Percentiles rank a stretch among this genome's conserved stretches.
phyloP scores from a whole-genome alignment of 2,888 invertebrate species.

The Steromphala cineraria region DNA sequence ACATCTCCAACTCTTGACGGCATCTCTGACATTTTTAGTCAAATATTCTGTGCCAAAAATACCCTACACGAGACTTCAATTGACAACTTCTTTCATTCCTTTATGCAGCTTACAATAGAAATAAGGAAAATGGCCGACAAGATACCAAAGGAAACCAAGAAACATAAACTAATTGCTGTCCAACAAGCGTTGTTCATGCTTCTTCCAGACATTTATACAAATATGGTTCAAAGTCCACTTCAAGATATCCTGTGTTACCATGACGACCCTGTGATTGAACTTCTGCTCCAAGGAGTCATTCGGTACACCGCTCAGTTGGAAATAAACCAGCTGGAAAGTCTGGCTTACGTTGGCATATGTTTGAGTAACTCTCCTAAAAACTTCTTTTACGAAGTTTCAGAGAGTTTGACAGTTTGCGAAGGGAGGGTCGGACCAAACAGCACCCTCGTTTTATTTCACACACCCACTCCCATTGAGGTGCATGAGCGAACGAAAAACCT shows the following conservation, averaged over 20 bases:
- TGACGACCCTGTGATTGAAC: background rate
- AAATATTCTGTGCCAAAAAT: constrained; percentile 54
- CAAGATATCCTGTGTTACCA: constrained; percentile 26
- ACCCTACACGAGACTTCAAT: constrained; percentile 46
- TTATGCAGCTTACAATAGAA: constrained; percentile 15
- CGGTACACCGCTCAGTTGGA: constrained; percentile 39
- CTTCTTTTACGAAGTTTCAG: constrained; percentile 22
- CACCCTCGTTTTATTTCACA: constrained; percentile 47
- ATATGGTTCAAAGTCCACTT: background rate
- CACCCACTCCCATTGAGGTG: constrained; percentile 46
- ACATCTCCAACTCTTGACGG: constrained; percentile 32
- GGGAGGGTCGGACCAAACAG: constrained; percentile 55
- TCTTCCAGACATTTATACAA: constrained; percentile 23
- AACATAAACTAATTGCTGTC: constrained; percentile 8
- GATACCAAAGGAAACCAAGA: background rate
- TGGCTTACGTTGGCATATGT: constrained; percentile 59
- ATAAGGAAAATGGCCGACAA: constrained; percentile 1
- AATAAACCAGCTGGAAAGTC: constrained; percentile 43
- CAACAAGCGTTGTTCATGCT: constrained; percentile 33
- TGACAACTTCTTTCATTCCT: constrained; percentile 36
- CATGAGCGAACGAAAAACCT: constrained; percentile 38
- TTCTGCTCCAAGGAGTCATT: constrained; percentile 30
- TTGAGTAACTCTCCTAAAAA: constrained; percentile 50
- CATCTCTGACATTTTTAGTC: constrained; percentile 42
- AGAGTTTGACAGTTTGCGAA: constrained; percentile 53